phyloP scores from a whole-genome alignment of 2,113 vertebrate genomes.

The Oncorhynchus tshawytscha region DNA sequence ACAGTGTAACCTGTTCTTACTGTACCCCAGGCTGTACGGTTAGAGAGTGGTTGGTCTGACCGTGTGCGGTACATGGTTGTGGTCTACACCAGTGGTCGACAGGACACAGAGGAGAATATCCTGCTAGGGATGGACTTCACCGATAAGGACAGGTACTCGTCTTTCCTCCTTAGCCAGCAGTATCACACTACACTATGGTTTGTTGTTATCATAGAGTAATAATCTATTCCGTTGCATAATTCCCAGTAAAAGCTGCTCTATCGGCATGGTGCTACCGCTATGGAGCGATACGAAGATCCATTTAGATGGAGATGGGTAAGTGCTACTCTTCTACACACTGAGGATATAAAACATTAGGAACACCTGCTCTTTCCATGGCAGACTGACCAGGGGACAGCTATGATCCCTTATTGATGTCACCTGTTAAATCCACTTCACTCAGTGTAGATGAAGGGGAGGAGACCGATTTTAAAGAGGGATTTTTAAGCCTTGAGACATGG shows the following conservation, averaged over 20 bases:
- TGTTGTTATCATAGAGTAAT: background rate
- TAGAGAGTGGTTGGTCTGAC: slow-evolving; percentile 91
- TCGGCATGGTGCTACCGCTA: slow-evolving; percentile 94
- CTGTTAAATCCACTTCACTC: too few relatives aligned
- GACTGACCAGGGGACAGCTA: too few relatives aligned
- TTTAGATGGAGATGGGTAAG: slow-evolving; percentile 95
- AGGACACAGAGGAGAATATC: slow-evolving; percentile 93
- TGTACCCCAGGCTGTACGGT: slow-evolving; percentile 81
- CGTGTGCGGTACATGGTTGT: slow-evolving; percentile 96
- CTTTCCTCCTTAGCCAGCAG: background rate
- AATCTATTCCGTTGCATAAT: slow-evolving; percentile 1
- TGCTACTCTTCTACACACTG: slow-evolving; percentile 7
- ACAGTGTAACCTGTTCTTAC: background rate
- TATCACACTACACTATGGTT: background rate
- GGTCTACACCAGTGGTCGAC: slow-evolving; percentile 89
- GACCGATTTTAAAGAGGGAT: too few relatives aligned
- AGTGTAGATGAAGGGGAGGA: too few relatives aligned
- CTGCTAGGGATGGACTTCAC: slow-evolving; percentile 93
- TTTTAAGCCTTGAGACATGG: too few relatives aligned
- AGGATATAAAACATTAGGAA: too few relatives aligned
- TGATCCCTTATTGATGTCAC: too few relatives aligned
- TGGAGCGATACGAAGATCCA: slow-evolving; percentile 98
- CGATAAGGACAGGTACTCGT: slow-evolving; percentile 87
- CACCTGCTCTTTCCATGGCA: too few relatives aligned
- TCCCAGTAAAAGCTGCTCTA: slow-evolving; percentile 85